These are phyloP conservation scores for Drosophila burlai DNA, from an alignment of 1,140 invertebrate genomes.

Conservation along the genomic window DNA sequence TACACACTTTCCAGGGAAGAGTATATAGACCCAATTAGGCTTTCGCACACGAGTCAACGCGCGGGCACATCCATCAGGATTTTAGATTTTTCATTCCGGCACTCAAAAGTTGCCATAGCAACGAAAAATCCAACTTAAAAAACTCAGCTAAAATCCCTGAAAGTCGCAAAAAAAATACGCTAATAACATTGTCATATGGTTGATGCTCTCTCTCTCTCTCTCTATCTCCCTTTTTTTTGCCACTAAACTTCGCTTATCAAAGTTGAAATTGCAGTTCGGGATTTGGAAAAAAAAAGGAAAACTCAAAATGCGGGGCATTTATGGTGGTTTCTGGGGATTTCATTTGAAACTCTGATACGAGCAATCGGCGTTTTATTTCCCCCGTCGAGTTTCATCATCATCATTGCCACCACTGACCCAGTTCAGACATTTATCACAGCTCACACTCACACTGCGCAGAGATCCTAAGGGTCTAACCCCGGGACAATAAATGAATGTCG, in stretches of 20 bases:
- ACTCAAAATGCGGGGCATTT: constrained; percentile 54
- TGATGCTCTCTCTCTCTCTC: background rate
- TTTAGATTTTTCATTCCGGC: constrained; percentile 8
- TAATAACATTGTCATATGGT: constrained; percentile 55
- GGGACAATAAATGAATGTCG: constrained; percentile 23
- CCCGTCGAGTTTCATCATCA: constrained; percentile 47
- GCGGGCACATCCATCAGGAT: constrained; percentile 14
- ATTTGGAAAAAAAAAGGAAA: constrained; percentile 31
- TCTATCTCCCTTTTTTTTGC: constrained; percentile 1
- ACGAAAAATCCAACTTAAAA: constrained; percentile 3
- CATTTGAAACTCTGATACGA: constrained; percentile 49
- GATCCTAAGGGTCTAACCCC: constrained; percentile 33
- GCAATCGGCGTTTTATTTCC: constrained; percentile 53
- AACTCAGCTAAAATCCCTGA: constrained; percentile 8
- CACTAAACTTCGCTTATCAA: constrained; percentile 63
- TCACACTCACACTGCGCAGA: constrained; percentile 4
- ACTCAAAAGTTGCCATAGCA: constrained; percentile 28
- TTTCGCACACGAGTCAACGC: constrained; percentile 14
- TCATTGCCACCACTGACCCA: constrained; percentile 58
- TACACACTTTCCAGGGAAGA: background rate
- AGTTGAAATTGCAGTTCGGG: constrained; percentile 66
- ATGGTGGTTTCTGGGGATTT: constrained; percentile 19
- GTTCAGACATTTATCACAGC: constrained; percentile 65
- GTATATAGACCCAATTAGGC: constrained; percentile 20
- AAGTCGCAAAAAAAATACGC: constrained; percentile 38